phyloP scores from a whole-genome alignment of 1,140 invertebrate genomes.

The Leptinotarsa undecemlineata region DNA sequence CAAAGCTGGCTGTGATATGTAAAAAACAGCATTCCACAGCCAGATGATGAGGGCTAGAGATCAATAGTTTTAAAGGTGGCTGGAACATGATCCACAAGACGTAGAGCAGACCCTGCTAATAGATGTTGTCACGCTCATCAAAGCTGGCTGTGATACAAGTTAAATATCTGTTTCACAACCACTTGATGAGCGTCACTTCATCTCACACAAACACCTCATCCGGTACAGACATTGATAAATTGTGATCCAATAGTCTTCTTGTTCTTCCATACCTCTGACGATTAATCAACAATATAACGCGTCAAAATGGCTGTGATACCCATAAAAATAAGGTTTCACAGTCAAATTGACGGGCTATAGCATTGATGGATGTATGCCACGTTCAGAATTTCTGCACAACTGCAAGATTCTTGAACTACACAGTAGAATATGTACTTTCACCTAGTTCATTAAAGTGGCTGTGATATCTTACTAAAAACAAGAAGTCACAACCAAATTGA shows the following conservation, averaged over 20 bases:
- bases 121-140: constrained; percentile 71
- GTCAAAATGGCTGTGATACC: constrained; percentile 92
- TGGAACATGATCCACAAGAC: constrained; percentile 49
- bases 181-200: constrained; percentile 52
- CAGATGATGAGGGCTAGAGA: constrained; percentile 69
- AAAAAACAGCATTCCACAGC: constrained; percentile 74
- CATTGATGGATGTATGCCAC: constrained; percentile 37
- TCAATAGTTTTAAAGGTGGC: constrained; percentile 25
- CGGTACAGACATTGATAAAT: background rate
- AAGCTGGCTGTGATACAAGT: constrained; percentile 81
- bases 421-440: constrained; percentile 34
- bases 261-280: constrained; percentile 9
- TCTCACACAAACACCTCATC: constrained; percentile 14
- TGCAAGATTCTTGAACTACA: background rate
- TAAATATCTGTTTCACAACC: constrained; percentile 54
- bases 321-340: constrained; percentile 72
- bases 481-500: constrained; percentile 77
- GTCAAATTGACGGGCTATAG: constrained; percentile 75
- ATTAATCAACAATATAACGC: constrained; percentile 64
- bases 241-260: background rate
- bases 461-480: constrained; percentile 67
- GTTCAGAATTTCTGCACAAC: background rate
- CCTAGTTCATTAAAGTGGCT: constrained; percentile 80
- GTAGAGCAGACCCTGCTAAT: background rate
- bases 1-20: constrained; percentile 93